Conservation (phyloP, 2,113 vertebrate species). For the Thunnus maccoyii region DNA sequence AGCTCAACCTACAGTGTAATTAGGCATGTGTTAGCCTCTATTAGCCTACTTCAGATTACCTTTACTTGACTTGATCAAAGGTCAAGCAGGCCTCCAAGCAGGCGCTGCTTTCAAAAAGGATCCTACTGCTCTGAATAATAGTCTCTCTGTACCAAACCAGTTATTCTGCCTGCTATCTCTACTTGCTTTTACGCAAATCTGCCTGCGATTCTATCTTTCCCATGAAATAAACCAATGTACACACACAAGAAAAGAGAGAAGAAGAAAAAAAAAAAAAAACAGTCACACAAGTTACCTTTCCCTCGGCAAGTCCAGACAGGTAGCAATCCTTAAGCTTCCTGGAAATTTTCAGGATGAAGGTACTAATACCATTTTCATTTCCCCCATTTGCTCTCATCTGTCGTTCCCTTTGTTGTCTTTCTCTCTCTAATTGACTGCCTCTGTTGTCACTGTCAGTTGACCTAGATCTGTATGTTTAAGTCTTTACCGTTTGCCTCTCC, state of each 20-base stretch:
- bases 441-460: background rate
- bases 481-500: constrained; percentile 17
- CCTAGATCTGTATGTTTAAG: constrained; percentile 31
- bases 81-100: constrained; percentile 37
- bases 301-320: constrained; percentile 79
- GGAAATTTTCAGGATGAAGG: constrained; percentile 74
- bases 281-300: constrained; percentile 68
- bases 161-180: constrained; percentile 30
- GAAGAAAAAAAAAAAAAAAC: background rate
- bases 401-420: background rate
- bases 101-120: constrained; percentile 12
- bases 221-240: background rate
- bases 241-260: background rate
- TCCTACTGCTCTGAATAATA: background rate
- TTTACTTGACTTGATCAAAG: constrained; percentile 40
- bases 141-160: constrained; percentile 17
- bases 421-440: background rate
- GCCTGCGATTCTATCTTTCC: constrained; percentile 5
- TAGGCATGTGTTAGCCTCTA: background rate
- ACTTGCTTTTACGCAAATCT: constrained; percentile 9
- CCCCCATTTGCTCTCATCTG: constrained; percentile 69
- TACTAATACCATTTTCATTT: constrained; percentile 35
- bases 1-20: constrained; percentile 12
- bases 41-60: constrained; percentile 40
- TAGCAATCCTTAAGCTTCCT: constrained; percentile 76